phyloP scores from a whole-genome alignment of 2,113 vertebrate genomes.

The Sinocyclocheilus rhinocerous region DNA sequence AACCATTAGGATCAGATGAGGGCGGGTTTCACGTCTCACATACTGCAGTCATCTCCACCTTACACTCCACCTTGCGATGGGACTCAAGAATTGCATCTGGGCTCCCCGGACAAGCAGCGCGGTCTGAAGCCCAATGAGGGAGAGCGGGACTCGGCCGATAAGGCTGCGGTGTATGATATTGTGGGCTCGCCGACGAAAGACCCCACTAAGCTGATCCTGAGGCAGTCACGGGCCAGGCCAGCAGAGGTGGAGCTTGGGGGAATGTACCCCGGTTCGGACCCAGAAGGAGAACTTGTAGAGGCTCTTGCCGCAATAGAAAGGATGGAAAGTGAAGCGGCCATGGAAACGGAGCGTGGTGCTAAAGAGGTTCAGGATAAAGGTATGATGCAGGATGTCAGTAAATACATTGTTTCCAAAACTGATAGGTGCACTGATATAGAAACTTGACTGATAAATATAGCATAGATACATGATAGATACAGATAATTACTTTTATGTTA shows the following conservation, averaged over 20 bases:
- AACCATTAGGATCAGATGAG: conserved; percentile 40
- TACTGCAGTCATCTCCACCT: conserved; percentile 90
- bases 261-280: conserved; percentile 90
- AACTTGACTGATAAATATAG: background rate
- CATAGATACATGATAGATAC: too few species aligned
- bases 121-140: conserved; percentile 86
- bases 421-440: background rate
- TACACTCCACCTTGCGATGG: conserved; percentile 94
- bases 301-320: conserved; percentile 96
- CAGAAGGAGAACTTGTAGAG: conserved; percentile 91
- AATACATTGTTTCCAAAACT: background rate
- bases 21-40: conserved; percentile 84
- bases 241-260: conserved; percentile 89
- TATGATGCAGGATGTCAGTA: conserved; percentile 65
- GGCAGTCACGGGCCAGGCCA: conserved; percentile 90
- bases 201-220: conserved; percentile 93
- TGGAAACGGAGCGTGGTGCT: conserved; percentile 92
- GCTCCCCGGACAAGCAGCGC: conserved; percentile 94
- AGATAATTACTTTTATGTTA: background rate
- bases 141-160: conserved; percentile 90
- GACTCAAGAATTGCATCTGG: conserved; percentile 86
- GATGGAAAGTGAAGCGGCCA: conserved; percentile 95
- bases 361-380: conserved; percentile 99
- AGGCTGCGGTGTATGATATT: conserved; percentile 95
- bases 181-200: conserved; percentile 96